phyloP scores from a whole-genome alignment of 2,888 invertebrate species.

The Pyralis farinalis region DNA sequence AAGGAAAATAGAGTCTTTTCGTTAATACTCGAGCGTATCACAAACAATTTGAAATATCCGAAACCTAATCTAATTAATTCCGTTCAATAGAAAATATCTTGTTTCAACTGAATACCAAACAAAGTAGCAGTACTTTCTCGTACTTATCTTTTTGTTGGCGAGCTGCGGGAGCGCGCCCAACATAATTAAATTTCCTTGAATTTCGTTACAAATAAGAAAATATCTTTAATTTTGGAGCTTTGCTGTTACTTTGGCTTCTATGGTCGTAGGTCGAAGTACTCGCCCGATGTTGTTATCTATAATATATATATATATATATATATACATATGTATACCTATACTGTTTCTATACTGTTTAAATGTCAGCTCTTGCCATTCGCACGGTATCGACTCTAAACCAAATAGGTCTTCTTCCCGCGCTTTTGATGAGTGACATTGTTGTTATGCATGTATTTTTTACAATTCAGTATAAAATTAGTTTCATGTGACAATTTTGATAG shows the following conservation, averaged over 20 bases:
- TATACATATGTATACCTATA: no score
- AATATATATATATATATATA: no score
- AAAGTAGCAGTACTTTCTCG: background rate
- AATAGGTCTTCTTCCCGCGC: no score
- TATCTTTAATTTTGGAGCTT: background rate
- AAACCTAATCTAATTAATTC: constrained; percentile 24
- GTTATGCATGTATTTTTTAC: no score
- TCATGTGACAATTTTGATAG: no score
- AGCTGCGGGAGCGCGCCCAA: background rate
- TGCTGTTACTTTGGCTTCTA: background rate
- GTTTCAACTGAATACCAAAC: background rate
- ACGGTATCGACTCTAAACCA: no score
- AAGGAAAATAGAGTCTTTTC: background rate
- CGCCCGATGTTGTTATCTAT: no score
- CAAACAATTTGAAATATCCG: background rate
- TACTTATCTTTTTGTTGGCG: constrained; percentile 2
- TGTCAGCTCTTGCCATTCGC: no score
- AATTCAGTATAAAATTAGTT: no score
- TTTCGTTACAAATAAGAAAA: background rate
- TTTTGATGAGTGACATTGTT: no score
- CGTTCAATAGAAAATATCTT: constrained; percentile 2
- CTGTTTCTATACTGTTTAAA: no score
- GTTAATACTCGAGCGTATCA: background rate
- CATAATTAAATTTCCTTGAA: constrained; percentile 2
- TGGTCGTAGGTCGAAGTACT: no score